Base-by-base conservation (phyloP, 2,888 invertebrate species). In the Microctonus hyperodae region DNA sequence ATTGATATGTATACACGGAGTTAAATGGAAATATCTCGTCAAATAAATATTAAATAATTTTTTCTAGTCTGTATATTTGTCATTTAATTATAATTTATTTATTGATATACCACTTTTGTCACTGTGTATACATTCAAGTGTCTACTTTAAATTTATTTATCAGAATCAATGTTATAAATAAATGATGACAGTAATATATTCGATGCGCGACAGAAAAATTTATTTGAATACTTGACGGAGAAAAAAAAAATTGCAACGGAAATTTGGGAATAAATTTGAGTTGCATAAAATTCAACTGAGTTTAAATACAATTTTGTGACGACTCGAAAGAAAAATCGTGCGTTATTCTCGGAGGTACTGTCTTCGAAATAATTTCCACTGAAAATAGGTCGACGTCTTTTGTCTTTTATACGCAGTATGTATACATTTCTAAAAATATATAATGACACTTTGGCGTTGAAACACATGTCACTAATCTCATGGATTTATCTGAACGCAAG, bases 381-480 rank as follows among this genome's bases (percentile, higher is more conserved):
- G 3, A 22, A 50, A 50, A 22, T 50, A 50, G 48, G 10, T 20
- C 48, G 16, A 20, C 20, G 48, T 10, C 22, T 50, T 50, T 50
- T 50, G 48, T 50, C 16, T 16, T 7, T 1, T 22, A n/a, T n/a
- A n/a, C n/a, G n/a, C n/a, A n/a, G n/a, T n/a, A n/a, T n/a, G n/a
- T n/a, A n/a, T n/a, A n/a, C n/a, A n/a, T n/a, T n/a, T n/a, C n/a
- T n/a, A 13, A 40, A 11, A 40, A 13, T 40, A 28, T 9, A 53
- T n/a, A 28, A 11, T 22, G 40, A 62, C 33, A 33, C 50, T 35
- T n/a, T 10, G 3, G 51, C 13, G 51, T 37, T n/a, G 53, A 40
- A 25, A 65, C 40, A 31, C 31, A 40, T 59, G 60, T 65, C 44
- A 60, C 65, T 65, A 65, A 59, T 59, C 65, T 55, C 31, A 22